Conservation (phyloP, 2,113 vertebrate genomes). For the Clupea harengus region DNA sequence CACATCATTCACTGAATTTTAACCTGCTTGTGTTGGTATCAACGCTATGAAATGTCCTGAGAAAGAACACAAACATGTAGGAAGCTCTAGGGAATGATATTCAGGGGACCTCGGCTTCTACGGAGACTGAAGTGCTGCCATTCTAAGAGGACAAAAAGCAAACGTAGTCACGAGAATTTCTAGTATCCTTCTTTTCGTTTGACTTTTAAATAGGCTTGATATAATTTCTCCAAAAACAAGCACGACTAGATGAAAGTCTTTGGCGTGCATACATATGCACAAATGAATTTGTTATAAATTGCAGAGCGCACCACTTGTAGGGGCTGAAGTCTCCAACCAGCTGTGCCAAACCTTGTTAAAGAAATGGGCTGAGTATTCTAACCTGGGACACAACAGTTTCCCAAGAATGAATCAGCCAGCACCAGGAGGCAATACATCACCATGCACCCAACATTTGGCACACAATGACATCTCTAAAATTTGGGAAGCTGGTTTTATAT, state of each 20-base stretch:
- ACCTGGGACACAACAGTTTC: background rate
- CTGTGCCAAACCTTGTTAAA: background rate
- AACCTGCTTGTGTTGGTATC: background rate
- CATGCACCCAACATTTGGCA: background rate
- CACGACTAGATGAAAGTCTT: background rate
- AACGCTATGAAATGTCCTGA: background rate
- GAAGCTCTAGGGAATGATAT: background rate
- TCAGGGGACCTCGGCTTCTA: background rate
- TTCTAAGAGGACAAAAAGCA: background rate
- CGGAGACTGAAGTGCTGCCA: background rate
- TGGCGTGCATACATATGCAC: background rate
- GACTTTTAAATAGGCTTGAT: background rate
- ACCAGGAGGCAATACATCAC: background rate
- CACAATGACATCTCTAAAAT: no score
- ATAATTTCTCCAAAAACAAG: background rate
- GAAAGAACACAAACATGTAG: background rate
- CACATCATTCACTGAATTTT: background rate
- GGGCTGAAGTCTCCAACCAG: background rate
- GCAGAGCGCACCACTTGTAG: background rate
- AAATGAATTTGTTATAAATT: background rate
- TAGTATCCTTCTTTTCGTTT: background rate
- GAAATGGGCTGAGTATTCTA: background rate
- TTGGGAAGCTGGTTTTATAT: background rate
- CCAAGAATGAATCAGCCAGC: background rate
- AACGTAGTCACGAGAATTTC: no score